Evolutionary conservation across 92 coral and sea anemone species (phyloP), one percentile per base, ranked within the genome.

Genomic region (Umimayanthus chanpuru): DNA sequence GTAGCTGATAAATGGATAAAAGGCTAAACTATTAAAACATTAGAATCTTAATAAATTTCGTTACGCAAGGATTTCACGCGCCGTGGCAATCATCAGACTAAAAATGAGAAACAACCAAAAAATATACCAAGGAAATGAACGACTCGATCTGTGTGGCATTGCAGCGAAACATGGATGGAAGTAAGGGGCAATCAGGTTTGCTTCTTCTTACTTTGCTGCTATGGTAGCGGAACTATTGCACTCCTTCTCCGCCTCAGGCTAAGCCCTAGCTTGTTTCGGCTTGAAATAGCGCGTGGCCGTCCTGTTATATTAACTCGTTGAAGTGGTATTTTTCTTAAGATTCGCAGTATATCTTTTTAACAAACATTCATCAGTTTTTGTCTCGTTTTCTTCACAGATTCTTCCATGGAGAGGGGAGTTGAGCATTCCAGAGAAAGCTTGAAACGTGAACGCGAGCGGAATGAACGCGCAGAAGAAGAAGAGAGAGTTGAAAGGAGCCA

Each of bases 361-460:
- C 25, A 14, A n/a, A 28, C 25, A 76, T 14, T 76, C 4, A 76
- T 23, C 44, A 41, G 14, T 2, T n/a, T 44, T 20, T 47, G 61
- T 44, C 41, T 61, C 14, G 68, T 77, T 90, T 61, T 87, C 32
- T 20, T 81, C 70, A 23, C 81, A 94, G 98, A 94, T 80, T 88
- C 88, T 65, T 40, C 88, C 14, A 94, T 94, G 98, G 95, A 93
- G 28, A 94, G 86, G 86, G 89, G 81, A 77, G 44, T 78, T 73
- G 96, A 95, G 49, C 82, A 39, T 28, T 76, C 85, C 20, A 71
- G 90, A n/a, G 64, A 84, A 49, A 90, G 81, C 79, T 91, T 91
- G 88, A 95, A 95, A 80, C 93, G 96, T 14, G 96, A 93, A 47
- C 93, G 96, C 29, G 90, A 89, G 21, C 25, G 68, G 68, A 61